A percentile compares a stretch with the other conserved stretches of the same genome.
Evolutionary conservation across 2,888 invertebrate genomes (phyloP).

Genomic region (Candidula unifasciata): DNA sequence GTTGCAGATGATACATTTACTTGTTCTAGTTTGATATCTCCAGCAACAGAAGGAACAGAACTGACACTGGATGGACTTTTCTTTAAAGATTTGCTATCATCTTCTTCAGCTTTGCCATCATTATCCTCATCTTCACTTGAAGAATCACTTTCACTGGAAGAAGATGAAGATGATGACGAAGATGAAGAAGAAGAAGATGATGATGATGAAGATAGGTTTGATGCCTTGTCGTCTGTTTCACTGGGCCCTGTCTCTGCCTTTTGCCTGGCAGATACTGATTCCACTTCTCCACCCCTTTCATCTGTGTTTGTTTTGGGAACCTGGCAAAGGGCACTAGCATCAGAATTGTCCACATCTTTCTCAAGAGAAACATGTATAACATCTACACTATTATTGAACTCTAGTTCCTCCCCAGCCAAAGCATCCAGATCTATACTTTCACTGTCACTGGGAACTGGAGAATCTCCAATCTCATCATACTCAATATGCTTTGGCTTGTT

Average conservation of each 20-base stretch:
- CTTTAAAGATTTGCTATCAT: constrained; percentile 14
- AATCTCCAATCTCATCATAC: neutral
- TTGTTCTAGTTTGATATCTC: neutral
- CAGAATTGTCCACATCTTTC: neutral
- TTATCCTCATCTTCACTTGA: constrained; percentile 38
- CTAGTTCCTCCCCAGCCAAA: constrained; percentile 42
- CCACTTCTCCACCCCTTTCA: neutral
- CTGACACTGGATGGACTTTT: constrained; percentile 11
- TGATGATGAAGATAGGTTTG: constrained; percentile 40
- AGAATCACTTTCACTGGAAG: constrained; percentile 18
- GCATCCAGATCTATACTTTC: constrained; percentile 51
- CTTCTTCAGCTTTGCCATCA: constrained; percentile 3
- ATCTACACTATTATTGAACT: constrained; percentile 13
- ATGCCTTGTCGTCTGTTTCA: constrained; percentile 57
- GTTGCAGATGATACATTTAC: constrained; percentile 6
- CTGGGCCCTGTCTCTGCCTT: neutral
- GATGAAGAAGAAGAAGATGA: constrained; percentile 51
- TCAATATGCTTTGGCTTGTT: neutral
- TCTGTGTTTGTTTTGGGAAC: neutral
- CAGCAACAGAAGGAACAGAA: constrained; percentile 1
- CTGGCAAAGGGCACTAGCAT: neutral
- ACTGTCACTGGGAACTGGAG: constrained; percentile 43
- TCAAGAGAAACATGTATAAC: neutral
- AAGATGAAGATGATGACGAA: constrained; percentile 52
- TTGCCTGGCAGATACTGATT: neutral